phyloP scores from a whole-genome alignment of 2,797 vertebrate species.

The Diplodus puntazzo region DNA sequence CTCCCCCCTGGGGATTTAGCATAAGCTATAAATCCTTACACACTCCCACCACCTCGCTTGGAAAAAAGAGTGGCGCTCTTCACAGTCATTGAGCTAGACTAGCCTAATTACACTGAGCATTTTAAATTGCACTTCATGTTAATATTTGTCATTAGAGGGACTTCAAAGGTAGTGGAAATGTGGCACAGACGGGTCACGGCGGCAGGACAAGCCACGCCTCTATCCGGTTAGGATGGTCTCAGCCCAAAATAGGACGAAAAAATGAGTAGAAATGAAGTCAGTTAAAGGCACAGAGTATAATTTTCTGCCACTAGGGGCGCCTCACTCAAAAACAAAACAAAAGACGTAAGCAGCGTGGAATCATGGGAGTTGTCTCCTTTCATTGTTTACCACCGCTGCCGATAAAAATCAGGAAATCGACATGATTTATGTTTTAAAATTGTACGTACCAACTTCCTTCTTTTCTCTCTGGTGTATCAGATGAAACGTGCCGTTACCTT shows the following conservation, averaged over 20 bases:
- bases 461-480: too few species aligned
- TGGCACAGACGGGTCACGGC: constrained; percentile 33
- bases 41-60: constrained; percentile 73
- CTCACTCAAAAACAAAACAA: too few species aligned
- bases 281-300: not conserved
- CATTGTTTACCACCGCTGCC: too few species aligned
- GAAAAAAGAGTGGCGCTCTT: constrained; percentile 67
- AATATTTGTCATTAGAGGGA: constrained; percentile 66
- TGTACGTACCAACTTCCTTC: too few species aligned
- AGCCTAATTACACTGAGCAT: constrained; percentile 62
- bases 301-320: too few species aligned
- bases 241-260: not conserved
- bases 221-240: not conserved
- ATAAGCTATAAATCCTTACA: constrained; percentile 86
- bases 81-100: constrained; percentile 56
- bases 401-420: too few species aligned
- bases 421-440: too few species aligned
- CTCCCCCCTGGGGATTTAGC: constrained; percentile 83
- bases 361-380: too few species aligned
- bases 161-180: constrained; percentile 53
- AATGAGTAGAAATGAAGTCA: not conserved
- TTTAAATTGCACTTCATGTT: constrained; percentile 73
- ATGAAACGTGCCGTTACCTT: too few species aligned
- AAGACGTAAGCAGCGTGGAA: too few species aligned
- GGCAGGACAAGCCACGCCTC: constrained; percentile 3